Percentiles rank a stretch among this genome's conserved stretches.
phyloP scores from a whole-genome alignment of 2,113 vertebrate species.

The Cyanistes caeruleus region DNA sequence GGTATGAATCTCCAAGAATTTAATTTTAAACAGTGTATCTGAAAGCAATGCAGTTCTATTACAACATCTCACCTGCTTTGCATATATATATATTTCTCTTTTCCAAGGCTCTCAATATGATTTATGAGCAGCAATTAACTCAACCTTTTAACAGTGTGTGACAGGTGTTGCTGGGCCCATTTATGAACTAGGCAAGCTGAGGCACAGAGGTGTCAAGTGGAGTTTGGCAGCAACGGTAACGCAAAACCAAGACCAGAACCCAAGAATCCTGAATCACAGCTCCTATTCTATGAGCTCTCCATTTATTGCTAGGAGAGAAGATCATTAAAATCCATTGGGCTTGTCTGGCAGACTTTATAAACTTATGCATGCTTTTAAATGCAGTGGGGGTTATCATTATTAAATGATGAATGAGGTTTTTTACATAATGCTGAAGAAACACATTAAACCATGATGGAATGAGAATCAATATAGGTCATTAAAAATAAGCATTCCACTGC shows the following conservation, averaged over 20 bases:
- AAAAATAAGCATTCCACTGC: not conserved
- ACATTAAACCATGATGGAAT: not conserved
- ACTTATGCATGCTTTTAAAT: not conserved
- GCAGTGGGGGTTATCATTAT: not conserved
- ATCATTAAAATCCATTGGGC: not conserved
- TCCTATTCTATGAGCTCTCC: not conserved
- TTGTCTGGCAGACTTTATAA: not conserved
- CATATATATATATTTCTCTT: conserved; percentile 55
- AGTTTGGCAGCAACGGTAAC: not conserved
- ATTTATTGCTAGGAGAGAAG: not conserved
- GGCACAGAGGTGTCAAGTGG: conserved; percentile 31
- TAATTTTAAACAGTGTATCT: conserved; percentile 36
- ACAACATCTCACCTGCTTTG: conserved; percentile 30
- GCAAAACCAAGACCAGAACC: conserved; percentile 25
- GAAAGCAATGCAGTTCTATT: not conserved
- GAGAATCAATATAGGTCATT: not conserved
- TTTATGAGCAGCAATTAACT: conserved; percentile 66
- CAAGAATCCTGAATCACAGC: conserved; percentile 15
- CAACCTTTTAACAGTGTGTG: conserved; percentile 13
- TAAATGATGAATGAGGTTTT: not conserved
- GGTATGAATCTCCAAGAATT: not conserved
- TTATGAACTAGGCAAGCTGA: conserved; percentile 49
- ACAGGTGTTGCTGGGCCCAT: conserved; percentile 26
- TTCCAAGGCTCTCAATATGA: conserved; percentile 30
- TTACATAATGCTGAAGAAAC: conserved; percentile 2